phyloP scores from a whole-genome alignment of 2,113 vertebrate genomes.

The Cygnus atratus region DNA sequence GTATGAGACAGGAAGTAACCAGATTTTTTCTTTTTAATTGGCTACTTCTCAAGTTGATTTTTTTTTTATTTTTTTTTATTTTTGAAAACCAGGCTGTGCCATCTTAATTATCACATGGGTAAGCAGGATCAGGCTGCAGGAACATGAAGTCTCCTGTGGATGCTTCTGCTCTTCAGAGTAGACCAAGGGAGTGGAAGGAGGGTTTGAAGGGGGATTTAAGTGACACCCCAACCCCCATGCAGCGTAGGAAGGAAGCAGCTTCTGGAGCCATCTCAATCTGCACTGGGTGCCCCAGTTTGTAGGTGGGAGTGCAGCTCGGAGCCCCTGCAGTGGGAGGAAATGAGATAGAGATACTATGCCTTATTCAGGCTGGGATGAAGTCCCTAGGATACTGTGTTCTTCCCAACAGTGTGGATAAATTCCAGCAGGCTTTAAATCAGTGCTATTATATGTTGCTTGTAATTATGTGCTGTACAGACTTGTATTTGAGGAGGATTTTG shows the following conservation, averaged over 20 bases:
- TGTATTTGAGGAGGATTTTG: constrained; percentile 8
- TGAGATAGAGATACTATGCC: background rate
- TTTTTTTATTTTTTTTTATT: background rate
- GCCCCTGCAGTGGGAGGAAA: background rate
- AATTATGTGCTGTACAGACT: background rate
- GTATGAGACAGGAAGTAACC: constrained; percentile 30
- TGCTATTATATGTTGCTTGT: background rate
- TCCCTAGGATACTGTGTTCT: background rate
- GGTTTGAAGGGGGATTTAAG: background rate
- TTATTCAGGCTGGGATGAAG: background rate
- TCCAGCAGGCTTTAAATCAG: background rate
- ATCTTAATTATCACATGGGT: background rate
- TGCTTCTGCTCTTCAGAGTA: background rate
- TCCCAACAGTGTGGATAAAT: background rate
- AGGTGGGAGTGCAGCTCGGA: background rate
- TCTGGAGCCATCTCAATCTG: background rate
- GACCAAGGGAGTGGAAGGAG: background rate
- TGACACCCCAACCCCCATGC: fast-evolving
- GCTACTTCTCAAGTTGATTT: background rate
- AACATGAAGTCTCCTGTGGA: background rate
- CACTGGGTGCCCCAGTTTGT: background rate
- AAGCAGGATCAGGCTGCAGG: background rate
- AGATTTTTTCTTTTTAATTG: background rate
- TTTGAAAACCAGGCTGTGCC: background rate
- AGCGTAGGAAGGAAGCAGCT: background rate